Percentiles rank a stretch among this genome's conserved stretches.
phyloP scores from a whole-genome alignment of 2,888 invertebrate species.

The Dicycla oo region DNA sequence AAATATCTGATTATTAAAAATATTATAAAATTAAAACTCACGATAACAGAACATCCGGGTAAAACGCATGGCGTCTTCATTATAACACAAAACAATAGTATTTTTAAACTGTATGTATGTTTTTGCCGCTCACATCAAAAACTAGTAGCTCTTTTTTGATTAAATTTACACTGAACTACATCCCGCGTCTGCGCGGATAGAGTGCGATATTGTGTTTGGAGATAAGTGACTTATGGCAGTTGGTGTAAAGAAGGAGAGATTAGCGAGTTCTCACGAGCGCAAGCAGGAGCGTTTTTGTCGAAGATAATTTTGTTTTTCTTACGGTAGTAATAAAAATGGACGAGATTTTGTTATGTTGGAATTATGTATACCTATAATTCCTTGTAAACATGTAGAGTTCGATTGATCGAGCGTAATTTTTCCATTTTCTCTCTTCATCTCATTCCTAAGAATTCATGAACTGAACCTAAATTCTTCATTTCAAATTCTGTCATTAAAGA shows the following conservation, averaged over 20 bases:
- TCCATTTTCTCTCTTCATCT: too few species aligned
- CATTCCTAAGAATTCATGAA: too few species aligned
- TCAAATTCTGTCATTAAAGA: too few species aligned
- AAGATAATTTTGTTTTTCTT: too few species aligned
- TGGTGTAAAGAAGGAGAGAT: slow-evolving; percentile 61
- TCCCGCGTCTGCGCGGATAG: slow-evolving; percentile 61
- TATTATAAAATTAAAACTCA: slow-evolving; percentile 72
- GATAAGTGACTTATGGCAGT: slow-evolving; percentile 73
- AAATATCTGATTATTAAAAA: slow-evolving; percentile 26
- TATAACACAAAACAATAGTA: slow-evolving; percentile 37
- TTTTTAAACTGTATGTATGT: slow-evolving; percentile 20
- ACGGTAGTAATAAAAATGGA: too few species aligned
- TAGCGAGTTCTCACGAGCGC: slow-evolving; percentile 39
- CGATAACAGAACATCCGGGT: slow-evolving; percentile 80
- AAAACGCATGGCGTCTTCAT: slow-evolving; percentile 83
- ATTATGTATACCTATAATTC: too few species aligned
- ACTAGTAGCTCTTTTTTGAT: slow-evolving; percentile 64
- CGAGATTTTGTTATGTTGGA: too few species aligned
- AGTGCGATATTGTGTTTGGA: slow-evolving; percentile 68
- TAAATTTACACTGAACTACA: slow-evolving; percentile 68
- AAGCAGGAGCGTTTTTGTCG: slow-evolving; percentile 8
- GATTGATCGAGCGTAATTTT: too few species aligned
- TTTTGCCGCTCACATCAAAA: slow-evolving; percentile 20
- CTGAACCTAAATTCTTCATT: too few species aligned
- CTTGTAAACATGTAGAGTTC: too few species aligned